phyloP scores from a whole-genome alignment of 2,797 vertebrate genomes.

The Apogon hyalosoma region DNA sequence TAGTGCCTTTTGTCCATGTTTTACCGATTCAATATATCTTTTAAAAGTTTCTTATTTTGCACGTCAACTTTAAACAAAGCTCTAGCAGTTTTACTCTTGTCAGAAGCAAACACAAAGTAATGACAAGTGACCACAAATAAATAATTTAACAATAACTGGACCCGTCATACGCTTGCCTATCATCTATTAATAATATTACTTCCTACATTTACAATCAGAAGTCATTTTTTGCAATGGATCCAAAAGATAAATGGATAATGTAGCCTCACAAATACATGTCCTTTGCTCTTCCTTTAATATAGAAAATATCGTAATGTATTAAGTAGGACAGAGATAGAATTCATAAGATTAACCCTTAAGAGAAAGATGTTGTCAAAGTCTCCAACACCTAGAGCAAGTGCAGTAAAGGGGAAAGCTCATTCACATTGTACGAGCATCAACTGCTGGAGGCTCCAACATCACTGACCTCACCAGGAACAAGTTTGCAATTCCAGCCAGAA shows the following conservation, averaged over 20 bases:
- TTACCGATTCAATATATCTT: constrained; percentile 10
- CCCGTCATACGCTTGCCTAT: neutral
- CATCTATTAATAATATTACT: neutral
- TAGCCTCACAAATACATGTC: neutral
- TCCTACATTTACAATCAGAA: neutral
- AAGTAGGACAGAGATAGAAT: too few species aligned
- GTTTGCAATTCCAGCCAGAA: constrained; percentile 43
- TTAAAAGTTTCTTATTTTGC: neutral
- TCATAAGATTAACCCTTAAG: too few species aligned
- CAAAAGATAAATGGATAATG: neutral
- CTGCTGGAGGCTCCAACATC: constrained; percentile 36
- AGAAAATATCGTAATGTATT: too few species aligned
- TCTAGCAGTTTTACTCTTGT: neutral
- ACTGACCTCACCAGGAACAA: constrained; percentile 31
- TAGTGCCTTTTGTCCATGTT: constrained; percentile 18
- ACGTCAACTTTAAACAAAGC: constrained; percentile 18
- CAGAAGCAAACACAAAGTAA: neutral
- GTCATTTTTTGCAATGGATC: neutral
- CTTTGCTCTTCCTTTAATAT: too few species aligned
- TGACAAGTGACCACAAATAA: neutral
- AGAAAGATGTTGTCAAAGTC: too few species aligned
- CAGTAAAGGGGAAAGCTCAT: constrained; percentile 14
- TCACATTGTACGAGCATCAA: constrained; percentile 20
- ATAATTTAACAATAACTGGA: neutral
- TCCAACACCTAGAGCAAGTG: too few species aligned